Conservation (phyloP, 2,888 invertebrate species). For the Erebia epiphron region DNA sequence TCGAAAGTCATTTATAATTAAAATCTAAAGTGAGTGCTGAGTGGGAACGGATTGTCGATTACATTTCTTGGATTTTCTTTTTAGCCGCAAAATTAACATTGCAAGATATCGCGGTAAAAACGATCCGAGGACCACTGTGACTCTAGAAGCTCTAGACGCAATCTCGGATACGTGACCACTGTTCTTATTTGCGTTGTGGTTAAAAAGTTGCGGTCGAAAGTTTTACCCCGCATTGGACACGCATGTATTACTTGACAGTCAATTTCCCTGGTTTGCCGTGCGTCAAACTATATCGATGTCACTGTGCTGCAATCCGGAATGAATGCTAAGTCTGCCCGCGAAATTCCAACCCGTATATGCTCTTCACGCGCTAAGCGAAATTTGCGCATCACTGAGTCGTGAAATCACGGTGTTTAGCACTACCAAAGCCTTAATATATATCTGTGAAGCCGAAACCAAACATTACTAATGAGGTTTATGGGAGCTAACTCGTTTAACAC, state of each 20-base stretch:
- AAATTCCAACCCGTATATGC: slow-evolving; percentile 53
- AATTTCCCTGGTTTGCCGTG: slow-evolving; percentile 70
- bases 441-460: slow-evolving; percentile 32
- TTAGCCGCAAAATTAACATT: slow-evolving; percentile 57
- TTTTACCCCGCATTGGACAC: slow-evolving; percentile 71
- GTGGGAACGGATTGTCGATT: slow-evolving; percentile 51
- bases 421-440: slow-evolving; percentile 37
- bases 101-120: slow-evolving; percentile 52
- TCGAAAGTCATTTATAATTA: slow-evolving; percentile 56
- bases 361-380: slow-evolving; percentile 62
- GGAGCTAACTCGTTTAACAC: slow-evolving; percentile 34
- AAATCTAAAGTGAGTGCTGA: slow-evolving; percentile 55
- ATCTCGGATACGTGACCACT: slow-evolving; percentile 69
- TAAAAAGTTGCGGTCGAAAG: slow-evolving; percentile 72
- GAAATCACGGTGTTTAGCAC: slow-evolving; percentile 53
- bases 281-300: slow-evolving; percentile 68
- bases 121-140: slow-evolving; percentile 52
- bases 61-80: slow-evolving; percentile 39
- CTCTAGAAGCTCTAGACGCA: slow-evolving; percentile 53
- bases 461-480: slow-evolving; percentile 29
- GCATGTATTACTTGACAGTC: slow-evolving; percentile 66
- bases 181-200: slow-evolving; percentile 75
- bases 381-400: slow-evolving; percentile 61
- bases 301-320: slow-evolving; percentile 69
- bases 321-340: slow-evolving; percentile 71